Evolutionary conservation across 1,140 invertebrate species (phyloP), one percentile per base, ranked within the genome.

Genomic region (Panagrolaimus sp.): DNA sequence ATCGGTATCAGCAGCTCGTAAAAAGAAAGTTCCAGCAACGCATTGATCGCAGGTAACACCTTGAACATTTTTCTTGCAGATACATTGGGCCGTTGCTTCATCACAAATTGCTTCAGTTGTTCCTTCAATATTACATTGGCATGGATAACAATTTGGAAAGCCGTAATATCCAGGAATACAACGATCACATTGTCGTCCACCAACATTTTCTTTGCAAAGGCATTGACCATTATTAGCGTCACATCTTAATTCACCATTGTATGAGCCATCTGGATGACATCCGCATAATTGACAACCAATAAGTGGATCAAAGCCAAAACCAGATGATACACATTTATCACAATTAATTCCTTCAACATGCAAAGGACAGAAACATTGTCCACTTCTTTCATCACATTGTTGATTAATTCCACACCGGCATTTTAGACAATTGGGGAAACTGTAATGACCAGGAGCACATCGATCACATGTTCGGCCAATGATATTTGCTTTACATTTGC

Each of bases 271-370:
- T 1, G 88, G 88, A 72, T 91, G 88, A 84, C 96, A 98, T 70
- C 90, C 90, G 82, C 96, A 98, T 63, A 86, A 78, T 72, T 94
- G 91, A 84, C 96, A 99, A 7, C 96, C 96, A 79, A 94, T 91
- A 8, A 95, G 89, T 28, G 90, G 88, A 87, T 98, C 91, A 84
- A 91, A 98, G 9, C 94, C 95, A 82, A 93, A 98, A 0, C 94
- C 96, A 38, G 90, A 89, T 0, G 88, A 86, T 55, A 90, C 89
- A 83, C 96, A 98, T 71, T 89, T 87, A 73, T 97, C 90, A 83
- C 96, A 99, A 28, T 88, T 86, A 58, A 89, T 88, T 21, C 88
- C 88, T 55, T 85, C 85, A 8, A 88, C 88, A 43, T 84, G 81
- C 14, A 85, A 86, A 44, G 88, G 88, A 80, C 88, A 89, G 68